These are phyloP conservation scores for Typhlichthys eigenmanni DNA, from an alignment of 2,797 vertebrate genomes.

Conservation along the genomic window DNA sequence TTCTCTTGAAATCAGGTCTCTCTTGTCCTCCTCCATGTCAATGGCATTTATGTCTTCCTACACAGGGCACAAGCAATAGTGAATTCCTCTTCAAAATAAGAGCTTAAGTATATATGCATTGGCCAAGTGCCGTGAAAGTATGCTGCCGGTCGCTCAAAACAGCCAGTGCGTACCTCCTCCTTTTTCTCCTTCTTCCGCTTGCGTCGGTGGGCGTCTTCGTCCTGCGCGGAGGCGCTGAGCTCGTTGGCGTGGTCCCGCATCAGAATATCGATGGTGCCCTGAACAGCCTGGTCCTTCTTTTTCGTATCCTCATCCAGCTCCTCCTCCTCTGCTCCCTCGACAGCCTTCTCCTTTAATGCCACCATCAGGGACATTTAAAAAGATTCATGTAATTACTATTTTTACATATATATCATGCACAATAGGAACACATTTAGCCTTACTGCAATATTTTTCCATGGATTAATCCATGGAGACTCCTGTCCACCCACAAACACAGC, in stretches of 20 bases:
- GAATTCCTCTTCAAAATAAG: background rate
- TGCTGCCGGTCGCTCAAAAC: too few species aligned
- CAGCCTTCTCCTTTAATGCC: slow-evolving; percentile 79
- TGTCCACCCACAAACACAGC: slow-evolving; percentile 23
- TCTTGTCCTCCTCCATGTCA: slow-evolving; percentile 99
- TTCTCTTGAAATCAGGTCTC: slow-evolving; percentile 99
- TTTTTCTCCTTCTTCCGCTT: slow-evolving; percentile 99
- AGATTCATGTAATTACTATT: background rate
- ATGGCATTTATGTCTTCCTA: slow-evolving; percentile 98
- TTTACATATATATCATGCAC: background rate
- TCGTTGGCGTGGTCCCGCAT: slow-evolving; percentile 96
- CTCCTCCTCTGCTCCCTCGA: slow-evolving; percentile 82
- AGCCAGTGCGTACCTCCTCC: slow-evolving; percentile 83
- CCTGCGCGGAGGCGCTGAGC: slow-evolving; percentile 93
- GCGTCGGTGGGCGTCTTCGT: slow-evolving; percentile 92
- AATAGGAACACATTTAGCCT: too few species aligned
- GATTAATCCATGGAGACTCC: background rate
- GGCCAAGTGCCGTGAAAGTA: too few species aligned
- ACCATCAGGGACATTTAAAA: background rate
- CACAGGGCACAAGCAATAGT: slow-evolving; percentile 32
- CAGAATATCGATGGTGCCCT: slow-evolving; percentile 93
- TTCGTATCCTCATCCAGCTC: slow-evolving; percentile 95
- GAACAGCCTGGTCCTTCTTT: slow-evolving; percentile 93
- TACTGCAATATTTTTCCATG: too few species aligned
- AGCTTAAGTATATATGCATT: background rate